Evolutionary conservation across 2,797 vertebrate species (phyloP).

Genomic region (Triplophysa yarkandensis): DNA sequence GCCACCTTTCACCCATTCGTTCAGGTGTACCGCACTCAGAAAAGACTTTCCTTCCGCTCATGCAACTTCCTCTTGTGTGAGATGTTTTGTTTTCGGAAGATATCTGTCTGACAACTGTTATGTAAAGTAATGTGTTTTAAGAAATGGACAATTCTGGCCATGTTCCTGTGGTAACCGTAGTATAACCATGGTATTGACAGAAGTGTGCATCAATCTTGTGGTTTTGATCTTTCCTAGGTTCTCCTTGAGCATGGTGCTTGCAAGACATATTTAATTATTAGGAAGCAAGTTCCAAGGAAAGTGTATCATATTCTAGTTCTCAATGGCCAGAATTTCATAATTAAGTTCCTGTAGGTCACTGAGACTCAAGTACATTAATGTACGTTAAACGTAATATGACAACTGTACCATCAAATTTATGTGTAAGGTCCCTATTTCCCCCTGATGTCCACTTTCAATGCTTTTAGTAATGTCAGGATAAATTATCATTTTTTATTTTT

Average conservation of each 20-base stretch:
- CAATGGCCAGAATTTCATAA: background rate
- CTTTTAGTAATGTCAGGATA: background rate
- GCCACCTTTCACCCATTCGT: constrained; percentile 44
- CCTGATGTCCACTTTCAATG: background rate
- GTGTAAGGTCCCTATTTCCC: background rate
- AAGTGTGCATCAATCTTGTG: too few species aligned
- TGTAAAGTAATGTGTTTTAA: background rate
- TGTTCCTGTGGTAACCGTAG: background rate
- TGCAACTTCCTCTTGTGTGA: background rate
- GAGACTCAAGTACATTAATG: background rate
- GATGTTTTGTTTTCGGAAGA: background rate
- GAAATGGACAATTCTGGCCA: background rate
- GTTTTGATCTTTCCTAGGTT: background rate
- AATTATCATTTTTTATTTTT: background rate
- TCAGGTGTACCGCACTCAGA: constrained; percentile 32
- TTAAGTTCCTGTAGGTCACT: background rate
- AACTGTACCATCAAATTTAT: background rate
- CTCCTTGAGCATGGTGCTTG: background rate
- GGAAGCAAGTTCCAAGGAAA: background rate
- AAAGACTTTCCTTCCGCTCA: background rate
- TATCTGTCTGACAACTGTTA: background rate
- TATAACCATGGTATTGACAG: too few species aligned
- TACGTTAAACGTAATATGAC: background rate
- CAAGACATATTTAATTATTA: background rate
- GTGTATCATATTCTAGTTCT: constrained; percentile 3